Conservation (phyloP, 2,113 vertebrate genomes). For the Lanius ludovicianus region DNA sequence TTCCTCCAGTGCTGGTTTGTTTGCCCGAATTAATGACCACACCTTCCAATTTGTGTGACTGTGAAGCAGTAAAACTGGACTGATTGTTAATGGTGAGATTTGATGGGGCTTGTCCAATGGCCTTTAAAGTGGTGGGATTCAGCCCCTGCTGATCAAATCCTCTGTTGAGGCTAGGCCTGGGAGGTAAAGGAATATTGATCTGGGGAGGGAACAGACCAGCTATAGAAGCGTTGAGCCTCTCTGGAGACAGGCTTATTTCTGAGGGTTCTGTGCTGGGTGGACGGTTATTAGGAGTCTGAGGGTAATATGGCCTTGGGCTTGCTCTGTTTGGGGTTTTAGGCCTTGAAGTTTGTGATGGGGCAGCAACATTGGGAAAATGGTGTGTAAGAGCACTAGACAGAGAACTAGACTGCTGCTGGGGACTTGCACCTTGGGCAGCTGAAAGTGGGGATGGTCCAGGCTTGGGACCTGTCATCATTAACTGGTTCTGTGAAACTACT, state of each 20-base stretch:
- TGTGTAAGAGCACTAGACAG: conserved; percentile 82
- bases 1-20: conserved; percentile 78
- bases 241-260: conserved; percentile 96
- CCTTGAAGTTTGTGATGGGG: conserved; percentile 89
- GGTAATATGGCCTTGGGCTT: conserved; percentile 95
- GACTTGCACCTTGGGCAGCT: conserved; percentile 86
- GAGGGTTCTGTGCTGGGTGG: conserved; percentile 97
- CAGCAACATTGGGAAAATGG: conserved; percentile 90
- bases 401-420: conserved; percentile 85
- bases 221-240: conserved; percentile 96
- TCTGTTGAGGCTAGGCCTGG: conserved; percentile 88
- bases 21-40: conserved; percentile 86
- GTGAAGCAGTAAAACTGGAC: conserved; percentile 73
- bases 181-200: conserved; percentile 98
- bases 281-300: conserved; percentile 94
- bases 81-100: conserved; percentile 79
- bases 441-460: conserved; percentile 83
- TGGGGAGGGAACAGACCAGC: conserved; percentile 97
- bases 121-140: conserved; percentile 97
- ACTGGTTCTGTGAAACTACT: conserved; percentile 84
- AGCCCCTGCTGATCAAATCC: conserved; percentile 98
- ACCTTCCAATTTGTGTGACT: conserved; percentile 78
- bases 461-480: conserved; percentile 86
- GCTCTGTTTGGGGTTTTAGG: conserved; percentile 97
- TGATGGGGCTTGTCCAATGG: conserved; percentile 95